These are phyloP conservation scores for Gobiocypris rarus DNA, from an alignment of 2,113 vertebrate species.

Conservation along the genomic window DNA sequence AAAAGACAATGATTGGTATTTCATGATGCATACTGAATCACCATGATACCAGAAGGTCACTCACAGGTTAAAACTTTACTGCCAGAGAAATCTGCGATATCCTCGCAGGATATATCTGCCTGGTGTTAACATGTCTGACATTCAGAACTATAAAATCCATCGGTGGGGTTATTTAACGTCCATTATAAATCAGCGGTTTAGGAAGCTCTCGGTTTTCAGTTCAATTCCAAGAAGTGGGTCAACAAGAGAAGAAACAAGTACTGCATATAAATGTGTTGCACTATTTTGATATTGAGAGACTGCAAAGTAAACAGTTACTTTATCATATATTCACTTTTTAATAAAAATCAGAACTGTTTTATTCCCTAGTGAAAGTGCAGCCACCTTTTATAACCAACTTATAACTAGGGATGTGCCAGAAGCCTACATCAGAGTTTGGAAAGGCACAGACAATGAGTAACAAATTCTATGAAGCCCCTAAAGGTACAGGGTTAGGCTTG, in stretches of 20 bases:
- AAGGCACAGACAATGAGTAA: too few relatives aligned
- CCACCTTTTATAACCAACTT: too few relatives aligned
- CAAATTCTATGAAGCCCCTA: too few relatives aligned
- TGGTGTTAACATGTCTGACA: background rate
- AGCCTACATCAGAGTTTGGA: too few relatives aligned
- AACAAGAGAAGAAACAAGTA: background rate
- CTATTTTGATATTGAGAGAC: background rate
- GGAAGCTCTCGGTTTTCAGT: background rate
- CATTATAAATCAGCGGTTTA: conserved; percentile 10
- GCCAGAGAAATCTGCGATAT: conserved; percentile 15
- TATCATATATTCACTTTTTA: too few relatives aligned
- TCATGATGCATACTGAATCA: conserved; percentile 37
- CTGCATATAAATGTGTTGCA: background rate
- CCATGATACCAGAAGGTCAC: conserved; percentile 16
- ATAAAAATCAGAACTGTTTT: background rate
- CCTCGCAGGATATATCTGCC: conserved; percentile 15
- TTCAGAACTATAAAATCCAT: background rate
- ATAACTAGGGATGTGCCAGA: too few relatives aligned
- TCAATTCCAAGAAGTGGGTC: background rate
- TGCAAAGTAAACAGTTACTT: background rate
- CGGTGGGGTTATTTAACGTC: background rate
- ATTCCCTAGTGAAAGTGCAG: background rate
- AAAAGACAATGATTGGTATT: conserved; percentile 42
- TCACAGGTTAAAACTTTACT: conserved; percentile 28
- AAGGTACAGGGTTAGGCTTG: too few relatives aligned